Evolutionary conservation across 2,113 vertebrate genomes (phyloP).

Genomic region (Vulpes ferrilata): DNA sequence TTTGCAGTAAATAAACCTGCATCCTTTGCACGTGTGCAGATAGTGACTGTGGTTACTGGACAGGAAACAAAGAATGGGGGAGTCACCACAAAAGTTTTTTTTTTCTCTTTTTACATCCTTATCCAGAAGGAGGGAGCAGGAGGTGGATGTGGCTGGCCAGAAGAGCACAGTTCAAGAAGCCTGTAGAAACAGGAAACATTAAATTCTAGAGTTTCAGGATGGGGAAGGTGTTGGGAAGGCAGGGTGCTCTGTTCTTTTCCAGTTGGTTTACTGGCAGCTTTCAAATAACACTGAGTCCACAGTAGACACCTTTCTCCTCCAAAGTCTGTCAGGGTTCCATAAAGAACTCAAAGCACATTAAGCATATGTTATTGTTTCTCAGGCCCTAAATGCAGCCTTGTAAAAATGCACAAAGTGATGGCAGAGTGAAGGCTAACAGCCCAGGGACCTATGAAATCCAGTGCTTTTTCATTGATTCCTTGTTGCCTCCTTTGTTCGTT

Average conservation of each 20-base stretch:
- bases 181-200: background rate
- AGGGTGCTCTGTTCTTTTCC: background rate
- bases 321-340: background rate
- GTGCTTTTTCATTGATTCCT: background rate
- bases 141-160: background rate
- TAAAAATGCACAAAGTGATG: background rate
- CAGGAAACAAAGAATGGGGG: background rate
- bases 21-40: background rate
- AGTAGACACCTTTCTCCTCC: background rate
- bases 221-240: background rate
- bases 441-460: background rate
- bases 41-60: background rate
- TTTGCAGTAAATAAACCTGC: background rate
- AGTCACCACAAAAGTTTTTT: background rate
- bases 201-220: background rate
- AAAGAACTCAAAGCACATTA: background rate
- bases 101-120: background rate
- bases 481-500: constrained; percentile 34
- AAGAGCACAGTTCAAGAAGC: background rate
- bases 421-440: background rate
- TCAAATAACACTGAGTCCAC: fast-evolving
- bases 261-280: fast-evolving
- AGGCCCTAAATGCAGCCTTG: background rate
- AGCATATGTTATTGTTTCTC: background rate
- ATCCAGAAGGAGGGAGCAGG: background rate